Evolutionary conservation across 1,140 invertebrate genomes (phyloP).

Genomic region (Trigoniulus corallinus): DNA sequence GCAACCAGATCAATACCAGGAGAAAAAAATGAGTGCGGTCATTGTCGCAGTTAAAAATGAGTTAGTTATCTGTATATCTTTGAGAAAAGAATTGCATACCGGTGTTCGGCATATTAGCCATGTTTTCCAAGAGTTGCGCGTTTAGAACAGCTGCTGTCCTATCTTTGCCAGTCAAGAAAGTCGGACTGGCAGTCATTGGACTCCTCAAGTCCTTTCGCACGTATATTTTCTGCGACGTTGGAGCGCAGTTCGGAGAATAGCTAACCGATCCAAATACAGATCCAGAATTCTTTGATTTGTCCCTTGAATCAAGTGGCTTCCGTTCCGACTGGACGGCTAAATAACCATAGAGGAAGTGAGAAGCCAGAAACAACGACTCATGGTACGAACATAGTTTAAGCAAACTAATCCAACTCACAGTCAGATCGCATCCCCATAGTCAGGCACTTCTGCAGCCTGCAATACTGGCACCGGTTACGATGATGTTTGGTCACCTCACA

Average conservation of each 20-base stretch:
- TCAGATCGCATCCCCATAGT: slow-evolving; percentile 95
- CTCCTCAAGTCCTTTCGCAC: slow-evolving; percentile 28
- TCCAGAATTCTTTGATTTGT: slow-evolving; percentile 5
- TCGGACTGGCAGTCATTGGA: slow-evolving; percentile 25
- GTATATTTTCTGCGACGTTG: slow-evolving; percentile 29
- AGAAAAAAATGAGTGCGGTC: no score
- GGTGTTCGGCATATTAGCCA: not conserved
- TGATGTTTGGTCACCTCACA: slow-evolving; percentile 96
- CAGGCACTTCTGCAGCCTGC: slow-evolving; percentile 89
- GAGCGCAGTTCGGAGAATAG: slow-evolving; percentile 15
- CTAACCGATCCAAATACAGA: slow-evolving; percentile 8
- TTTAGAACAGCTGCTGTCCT: not conserved
- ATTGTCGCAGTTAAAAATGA: no score
- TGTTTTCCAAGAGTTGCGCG: not conserved
- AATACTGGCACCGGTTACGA: slow-evolving; percentile 93
- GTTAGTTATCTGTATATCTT: no score
- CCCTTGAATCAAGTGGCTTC: slow-evolving; percentile 27
- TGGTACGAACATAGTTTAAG: not conserved
- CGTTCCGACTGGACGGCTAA: slow-evolving; percentile 40
- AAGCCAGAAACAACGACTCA: slow-evolving; percentile 6
- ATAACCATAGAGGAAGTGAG: slow-evolving; percentile 7
- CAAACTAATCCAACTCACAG: slow-evolving; percentile 60
- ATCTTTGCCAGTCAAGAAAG: slow-evolving; percentile 16
- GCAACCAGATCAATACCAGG: no score
- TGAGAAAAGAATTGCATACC: no score